phyloP scores from a whole-genome alignment of 2,113 vertebrate species.

The Apteryx owenii region DNA sequence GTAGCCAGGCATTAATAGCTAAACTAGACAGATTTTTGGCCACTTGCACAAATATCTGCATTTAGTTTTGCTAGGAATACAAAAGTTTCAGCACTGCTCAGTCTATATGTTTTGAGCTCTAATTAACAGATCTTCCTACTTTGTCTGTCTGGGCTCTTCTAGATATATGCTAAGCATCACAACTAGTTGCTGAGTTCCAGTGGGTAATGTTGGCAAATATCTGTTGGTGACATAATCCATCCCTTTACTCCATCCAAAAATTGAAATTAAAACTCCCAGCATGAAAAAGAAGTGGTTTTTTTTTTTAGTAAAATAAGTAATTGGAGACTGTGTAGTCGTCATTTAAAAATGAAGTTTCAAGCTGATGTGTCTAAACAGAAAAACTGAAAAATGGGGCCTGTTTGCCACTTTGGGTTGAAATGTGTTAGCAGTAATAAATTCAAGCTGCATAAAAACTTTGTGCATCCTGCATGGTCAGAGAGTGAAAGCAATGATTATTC shows the following conservation, averaged over 20 bases:
- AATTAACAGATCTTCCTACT: background rate
- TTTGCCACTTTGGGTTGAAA: background rate
- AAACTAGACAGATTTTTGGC: background rate
- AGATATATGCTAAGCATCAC: background rate
- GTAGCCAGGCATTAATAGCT: background rate
- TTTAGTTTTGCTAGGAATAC: background rate
- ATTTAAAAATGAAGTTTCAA: background rate
- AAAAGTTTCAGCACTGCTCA: background rate
- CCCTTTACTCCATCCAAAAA: background rate
- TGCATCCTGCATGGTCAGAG: background rate
- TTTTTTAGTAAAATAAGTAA: background rate
- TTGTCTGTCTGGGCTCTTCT: background rate
- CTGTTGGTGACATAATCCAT: background rate
- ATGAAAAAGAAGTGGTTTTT: background rate
- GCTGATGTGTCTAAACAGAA: background rate
- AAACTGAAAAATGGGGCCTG: background rate
- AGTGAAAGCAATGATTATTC: background rate
- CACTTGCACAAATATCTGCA: background rate
- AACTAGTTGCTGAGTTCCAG: background rate
- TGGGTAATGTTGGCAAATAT: background rate
- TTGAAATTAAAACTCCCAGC: background rate
- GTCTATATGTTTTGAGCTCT: background rate
- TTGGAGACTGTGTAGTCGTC: background rate
- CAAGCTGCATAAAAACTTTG: background rate
- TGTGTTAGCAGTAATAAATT: background rate